These are phyloP conservation scores for Hippoglossus stenolepis DNA, from an alignment of 2,113 vertebrate species.

Conservation along the genomic window DNA sequence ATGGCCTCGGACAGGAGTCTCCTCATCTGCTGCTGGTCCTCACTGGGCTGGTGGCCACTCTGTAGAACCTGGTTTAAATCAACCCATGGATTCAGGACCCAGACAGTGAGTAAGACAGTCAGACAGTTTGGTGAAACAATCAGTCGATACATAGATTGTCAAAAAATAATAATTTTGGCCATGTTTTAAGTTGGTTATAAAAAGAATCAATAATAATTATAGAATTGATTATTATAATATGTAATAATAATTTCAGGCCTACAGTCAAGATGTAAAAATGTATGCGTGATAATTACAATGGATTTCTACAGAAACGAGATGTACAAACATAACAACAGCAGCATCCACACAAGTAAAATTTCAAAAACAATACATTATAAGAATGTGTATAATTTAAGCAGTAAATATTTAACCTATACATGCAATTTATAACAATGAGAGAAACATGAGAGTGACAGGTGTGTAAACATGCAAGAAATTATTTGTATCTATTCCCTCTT, in stretches of 20 bases:
- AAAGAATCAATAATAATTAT: too few species aligned
- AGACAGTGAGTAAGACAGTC: too few species aligned
- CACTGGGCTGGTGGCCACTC: background rate
- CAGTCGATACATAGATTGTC: too few species aligned
- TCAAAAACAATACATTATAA: background rate
- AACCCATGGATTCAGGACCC: background rate
- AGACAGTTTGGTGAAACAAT: too few species aligned
- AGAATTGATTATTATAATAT: too few species aligned
- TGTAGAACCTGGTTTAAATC: constrained; percentile 60
- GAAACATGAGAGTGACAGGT: too few species aligned
- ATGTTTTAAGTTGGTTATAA: too few species aligned
- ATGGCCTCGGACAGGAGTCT: constrained; percentile 86
- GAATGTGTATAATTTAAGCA: background rate
- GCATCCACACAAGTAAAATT: background rate
- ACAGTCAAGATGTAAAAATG: too few species aligned
- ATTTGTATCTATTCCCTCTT: background rate
- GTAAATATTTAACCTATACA: background rate
- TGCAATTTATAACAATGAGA: background rate
- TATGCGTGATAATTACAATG: too few species aligned
- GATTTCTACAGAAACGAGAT: background rate
- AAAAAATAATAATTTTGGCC: too few species aligned
- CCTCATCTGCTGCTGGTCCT: constrained; percentile 82
- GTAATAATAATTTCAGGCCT: too few species aligned
- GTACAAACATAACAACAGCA: background rate
- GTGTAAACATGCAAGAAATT: background rate